Evolutionary conservation across 2,797 vertebrate genomes (phyloP).

Genomic region (Gadopsis marmoratus): DNA sequence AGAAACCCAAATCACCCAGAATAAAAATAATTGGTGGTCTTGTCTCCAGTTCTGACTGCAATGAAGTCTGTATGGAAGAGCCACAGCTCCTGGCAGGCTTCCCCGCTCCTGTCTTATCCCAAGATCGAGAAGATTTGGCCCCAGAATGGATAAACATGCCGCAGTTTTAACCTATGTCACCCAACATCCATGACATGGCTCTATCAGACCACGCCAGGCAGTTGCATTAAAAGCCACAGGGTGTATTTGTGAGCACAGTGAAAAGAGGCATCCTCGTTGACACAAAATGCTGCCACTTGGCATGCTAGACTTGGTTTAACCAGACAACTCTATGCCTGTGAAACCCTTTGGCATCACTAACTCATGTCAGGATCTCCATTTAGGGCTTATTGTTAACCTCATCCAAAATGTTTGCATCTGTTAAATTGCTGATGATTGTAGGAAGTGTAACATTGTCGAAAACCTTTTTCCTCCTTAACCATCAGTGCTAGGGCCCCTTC

Average conservation of each 20-base stretch:
- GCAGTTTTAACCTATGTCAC: slow-evolving; percentile 65
- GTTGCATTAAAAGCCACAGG: slow-evolving; percentile 47
- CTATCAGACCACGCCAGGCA: slow-evolving; percentile 41
- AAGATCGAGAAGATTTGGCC: slow-evolving; percentile 62
- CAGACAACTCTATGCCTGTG: slow-evolving; percentile 22
- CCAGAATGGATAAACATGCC: slow-evolving; percentile 47
- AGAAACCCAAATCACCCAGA: slow-evolving; percentile 76
- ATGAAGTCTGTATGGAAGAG: slow-evolving; percentile 62
- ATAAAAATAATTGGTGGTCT: slow-evolving; percentile 82
- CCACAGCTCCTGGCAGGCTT: slow-evolving; percentile 64
- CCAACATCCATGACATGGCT: slow-evolving; percentile 49
- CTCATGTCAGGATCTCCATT: slow-evolving; percentile 52
- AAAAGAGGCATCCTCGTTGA: slow-evolving; percentile 26
- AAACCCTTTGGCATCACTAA: slow-evolving; percentile 35
- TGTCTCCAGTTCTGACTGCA: slow-evolving; percentile 70
- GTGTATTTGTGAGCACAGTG: slow-evolving; percentile 5
- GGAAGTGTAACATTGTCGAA: slow-evolving; percentile 19
- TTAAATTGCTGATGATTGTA: slow-evolving; percentile 37
- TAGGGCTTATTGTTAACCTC: slow-evolving; percentile 47
- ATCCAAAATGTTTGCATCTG: slow-evolving; percentile 48
- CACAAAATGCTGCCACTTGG: slow-evolving; percentile 29
- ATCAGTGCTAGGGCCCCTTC: neutral
- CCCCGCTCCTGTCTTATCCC: slow-evolving; percentile 42
- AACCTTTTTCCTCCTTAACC: slow-evolving; percentile 5
- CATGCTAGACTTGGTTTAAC: slow-evolving; percentile 28